Percentiles rank a stretch among this genome's conserved stretches.
Conservation (phyloP, 2,888 invertebrate species). For the Cabera pusaria region DNA sequence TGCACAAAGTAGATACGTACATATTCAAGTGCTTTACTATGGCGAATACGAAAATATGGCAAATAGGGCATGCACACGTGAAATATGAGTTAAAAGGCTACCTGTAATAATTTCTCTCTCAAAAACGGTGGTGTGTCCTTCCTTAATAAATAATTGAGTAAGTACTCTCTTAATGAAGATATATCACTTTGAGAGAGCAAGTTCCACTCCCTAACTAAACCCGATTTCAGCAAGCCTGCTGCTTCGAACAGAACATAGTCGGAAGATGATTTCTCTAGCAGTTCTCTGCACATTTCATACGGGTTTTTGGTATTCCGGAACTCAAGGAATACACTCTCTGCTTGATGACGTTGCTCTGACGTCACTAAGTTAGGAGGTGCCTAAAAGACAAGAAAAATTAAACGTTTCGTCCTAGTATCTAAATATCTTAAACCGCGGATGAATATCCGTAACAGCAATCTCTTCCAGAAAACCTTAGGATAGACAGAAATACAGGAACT, state of each 20-base stretch:
- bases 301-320: slow-evolving; percentile 92
- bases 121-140: slow-evolving; percentile 89
- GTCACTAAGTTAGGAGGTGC: slow-evolving; percentile 91
- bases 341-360: slow-evolving; percentile 90
- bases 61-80: too few species aligned
- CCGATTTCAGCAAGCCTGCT: slow-evolving; percentile 91
- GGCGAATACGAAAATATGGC: too few species aligned
- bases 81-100: slow-evolving; percentile 41
- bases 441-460: too few species aligned
- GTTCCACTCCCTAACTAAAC: slow-evolving; percentile 93
- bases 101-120: slow-evolving; percentile 88
- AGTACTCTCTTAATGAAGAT: slow-evolving; percentile 88
- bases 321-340: slow-evolving; percentile 91
- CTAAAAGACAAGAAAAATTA: slow-evolving; percentile 72
- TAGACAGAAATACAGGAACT: too few species aligned
- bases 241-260: slow-evolving; percentile 95
- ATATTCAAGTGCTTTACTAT: too few species aligned
- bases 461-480: too few species aligned
- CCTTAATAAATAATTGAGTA: slow-evolving; percentile 89
- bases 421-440: too few species aligned
- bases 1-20: too few species aligned
- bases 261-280: slow-evolving; percentile 88
- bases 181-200: slow-evolving; percentile 87
- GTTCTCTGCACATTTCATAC: slow-evolving; percentile 90
- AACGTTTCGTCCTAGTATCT: too few species aligned